Evolutionary conservation across 2,113 vertebrate genomes (phyloP).

Genomic region (Seriola quinqueradiata): DNA sequence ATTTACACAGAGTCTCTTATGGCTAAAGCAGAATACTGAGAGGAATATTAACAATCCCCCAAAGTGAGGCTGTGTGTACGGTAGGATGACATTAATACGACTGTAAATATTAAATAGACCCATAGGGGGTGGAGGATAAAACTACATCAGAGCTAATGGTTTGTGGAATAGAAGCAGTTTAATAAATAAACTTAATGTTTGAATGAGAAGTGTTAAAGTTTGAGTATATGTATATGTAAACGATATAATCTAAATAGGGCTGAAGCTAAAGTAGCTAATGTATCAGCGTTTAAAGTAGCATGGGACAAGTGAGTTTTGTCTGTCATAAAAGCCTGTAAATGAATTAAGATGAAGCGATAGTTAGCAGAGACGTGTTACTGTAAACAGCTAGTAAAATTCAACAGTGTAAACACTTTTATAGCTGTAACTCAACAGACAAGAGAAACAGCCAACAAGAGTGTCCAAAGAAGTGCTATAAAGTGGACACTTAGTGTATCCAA

Average conservation of each 20-base stretch:
- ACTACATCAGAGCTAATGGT: neutral
- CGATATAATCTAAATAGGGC: neutral
- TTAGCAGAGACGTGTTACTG: neutral
- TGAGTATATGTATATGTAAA: neutral
- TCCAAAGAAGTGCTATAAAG: neutral
- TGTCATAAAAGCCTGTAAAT: conserved; percentile 3
- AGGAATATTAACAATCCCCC: conserved; percentile 8
- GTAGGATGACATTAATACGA: conserved; percentile 17
- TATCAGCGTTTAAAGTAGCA: neutral
- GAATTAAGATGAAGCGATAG: neutral
- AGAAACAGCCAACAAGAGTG: neutral
- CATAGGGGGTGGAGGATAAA: neutral
- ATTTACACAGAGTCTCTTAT: conserved; percentile 20
- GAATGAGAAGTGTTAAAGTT: neutral
- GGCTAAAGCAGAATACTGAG: conserved; percentile 16
- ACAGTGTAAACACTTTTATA: neutral
- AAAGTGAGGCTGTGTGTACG: neutral
- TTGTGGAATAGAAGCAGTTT: neutral
- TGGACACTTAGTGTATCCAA: neutral
- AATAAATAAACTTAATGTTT: conserved; percentile 18
- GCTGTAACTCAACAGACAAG: neutral
- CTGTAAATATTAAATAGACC: conserved; percentile 24
- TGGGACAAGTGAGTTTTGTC: neutral
- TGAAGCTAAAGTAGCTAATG: neutral
- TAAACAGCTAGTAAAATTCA: conserved; percentile 30